phyloP scores from a whole-genome alignment of 2,888 invertebrate genomes.

The Leucophenga montana region DNA sequence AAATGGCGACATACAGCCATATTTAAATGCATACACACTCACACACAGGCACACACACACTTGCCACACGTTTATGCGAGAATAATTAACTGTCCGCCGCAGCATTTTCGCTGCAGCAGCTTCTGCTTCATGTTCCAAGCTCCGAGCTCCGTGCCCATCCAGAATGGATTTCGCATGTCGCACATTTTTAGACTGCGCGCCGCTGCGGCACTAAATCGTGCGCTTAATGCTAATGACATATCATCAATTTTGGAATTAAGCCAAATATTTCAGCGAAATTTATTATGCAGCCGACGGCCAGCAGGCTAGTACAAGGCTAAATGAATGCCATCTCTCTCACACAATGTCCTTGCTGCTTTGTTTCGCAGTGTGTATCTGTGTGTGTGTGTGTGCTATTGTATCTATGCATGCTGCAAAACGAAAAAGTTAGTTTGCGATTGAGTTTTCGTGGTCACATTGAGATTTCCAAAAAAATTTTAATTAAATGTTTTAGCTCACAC shows the following conservation, averaged over 20 bases:
- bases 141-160: not conserved
- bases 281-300: slow-evolving; percentile 27
- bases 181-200: not conserved
- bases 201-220: slow-evolving; percentile 21
- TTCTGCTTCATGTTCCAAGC: not conserved
- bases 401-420: too few relatives aligned
- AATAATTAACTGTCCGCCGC: slow-evolving; percentile 22
- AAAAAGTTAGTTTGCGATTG: too few relatives aligned
- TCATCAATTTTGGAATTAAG: slow-evolving; percentile 43
- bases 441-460: too few relatives aligned
- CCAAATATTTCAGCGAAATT: slow-evolving; percentile 37
- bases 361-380: too few relatives aligned
- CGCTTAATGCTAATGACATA: slow-evolving; percentile 44
- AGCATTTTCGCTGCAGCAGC: not conserved
- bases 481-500: too few relatives aligned
- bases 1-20: not conserved
- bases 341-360: too few relatives aligned
- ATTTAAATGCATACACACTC: too few relatives aligned
- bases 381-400: too few relatives aligned
- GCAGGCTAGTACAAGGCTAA: too few relatives aligned
- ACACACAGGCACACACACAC: too few relatives aligned
- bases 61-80: slow-evolving; percentile 14
- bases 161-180: not conserved
- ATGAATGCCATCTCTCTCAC: too few relatives aligned
- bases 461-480: too few relatives aligned